Base-by-base conservation (phyloP, 2,888 invertebrate genomes). In the Anthrax anthrax region DNA sequence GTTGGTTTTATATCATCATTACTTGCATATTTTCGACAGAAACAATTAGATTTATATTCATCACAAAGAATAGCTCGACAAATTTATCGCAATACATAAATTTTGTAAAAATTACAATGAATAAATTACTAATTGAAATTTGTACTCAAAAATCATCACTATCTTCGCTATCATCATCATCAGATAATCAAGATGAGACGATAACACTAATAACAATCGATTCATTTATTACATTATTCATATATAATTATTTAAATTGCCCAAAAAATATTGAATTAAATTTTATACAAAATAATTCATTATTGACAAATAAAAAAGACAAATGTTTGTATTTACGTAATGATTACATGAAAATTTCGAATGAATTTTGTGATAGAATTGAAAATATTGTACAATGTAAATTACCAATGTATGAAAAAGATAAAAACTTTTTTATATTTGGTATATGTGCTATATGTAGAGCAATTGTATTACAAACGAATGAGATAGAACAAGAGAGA, bases 381-480 rank as follows among this genome's bases (percentile, higher is more conserved):
- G 27, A 37, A 36, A 16, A 41, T 41, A 23, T 9, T 37, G 41
- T 36, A 8, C 4, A 16, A 65, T 67, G 51, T 56, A 66, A 12
- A 27, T 72, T 81, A 56, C 88, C 88, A 32, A 77, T 79, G 12
- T 72, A 80, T 39, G 67, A 75, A 42, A 71, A 71, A 49, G 71
- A 74, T 47, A 73, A 68, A 14, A 70, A 74, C 47, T 77, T 76
- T 16, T 76, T 80, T 43, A 75, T 86, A 43, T 82, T 86, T 10
- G 90, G 89, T 0, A 65, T 89, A 9, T 85, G 87, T 65, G 81
- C 83, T 2, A 85, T 85, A 32, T 65, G 78, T 40, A 65, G 82
- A 12, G 75, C 76, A 57, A 69, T 81, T 9, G 68, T 80, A 8
- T 23, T 23, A 23, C n/a, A n/a, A n/a, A n/a, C n/a, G n/a, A n/a